Evolutionary conservation across 2,888 invertebrate genomes (phyloP), one percentile per base, ranked within the genome.

Genomic region (Tetrapedia diversipes): DNA sequence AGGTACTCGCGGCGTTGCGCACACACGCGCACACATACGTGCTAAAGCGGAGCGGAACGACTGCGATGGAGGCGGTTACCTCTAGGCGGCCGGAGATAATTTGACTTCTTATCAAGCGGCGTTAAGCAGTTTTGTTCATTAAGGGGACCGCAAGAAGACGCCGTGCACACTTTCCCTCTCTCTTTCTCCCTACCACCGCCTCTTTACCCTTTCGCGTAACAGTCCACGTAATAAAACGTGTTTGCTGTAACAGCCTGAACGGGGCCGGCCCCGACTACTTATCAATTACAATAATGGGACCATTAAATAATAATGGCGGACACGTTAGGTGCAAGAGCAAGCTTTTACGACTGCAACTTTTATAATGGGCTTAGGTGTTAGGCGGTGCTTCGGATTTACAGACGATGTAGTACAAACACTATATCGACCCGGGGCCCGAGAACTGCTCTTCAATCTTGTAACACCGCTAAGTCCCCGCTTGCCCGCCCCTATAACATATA

Each of bases 251-350:
- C 75, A 59, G 65, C 67, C 64, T 45, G 66, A 66, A 57, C 75
- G 70, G 64, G 47, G 47, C 53, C 39, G 65, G 45, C 66, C n/a
- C n/a, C 49, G 67, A 64, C 81, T 85, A 84, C 83, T 85, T 85
- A 85, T 85, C 84, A 85, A 84, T 84, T 84, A 84, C 82, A 84
- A 85, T 85, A 85, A 85, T 85, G 78, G 77, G 77, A 72, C 85
- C 80, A 85, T 85, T 85, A 85, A 85, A 85, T 82, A 84, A 84
- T 84, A 85, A 85, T 79, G 75, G 80, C 67, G 53, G 75, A 70
- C 80, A 74, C 72, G 82, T 79, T 78, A 79, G 80, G 75, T 69
- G 77, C 73, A 76, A 68, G 68, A 64, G 77, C 77, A 64, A 69
- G 64, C 75, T 80, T 81, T 82, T 81, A 81, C 75, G 81, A 77